Evolutionary conservation across 2,797 vertebrate species (phyloP), one percentile per base, ranked within the genome.

Genomic region (Cyprinodon diabolis): DNA sequence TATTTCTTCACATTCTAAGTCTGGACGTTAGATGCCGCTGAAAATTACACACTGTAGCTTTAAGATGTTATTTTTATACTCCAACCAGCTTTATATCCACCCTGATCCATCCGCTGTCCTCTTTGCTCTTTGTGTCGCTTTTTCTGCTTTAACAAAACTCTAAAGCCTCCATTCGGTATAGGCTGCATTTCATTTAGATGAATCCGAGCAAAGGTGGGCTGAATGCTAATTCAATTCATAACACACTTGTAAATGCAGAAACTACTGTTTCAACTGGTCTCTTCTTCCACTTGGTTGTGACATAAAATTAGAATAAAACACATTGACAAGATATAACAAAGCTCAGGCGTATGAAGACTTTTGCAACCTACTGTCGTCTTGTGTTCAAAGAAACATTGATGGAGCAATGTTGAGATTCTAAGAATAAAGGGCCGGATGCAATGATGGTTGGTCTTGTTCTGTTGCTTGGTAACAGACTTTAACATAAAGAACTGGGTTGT

Each of bases 381-480:
- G 43, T 47, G 62, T 65, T 65, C 47, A 21, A 65, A 12, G 62
- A 65, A n/a, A 23, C 11, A 47, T 47, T 65, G 43, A 45, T 15
- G 21, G 21, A 65, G 11, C 25, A 43, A 23, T 14, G 40, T 23
- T 51, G 49, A 51, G 15, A 45, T n/a, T 17, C 40, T 21, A 9
- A 15, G 19, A 54, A 54, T 54, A 54, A 68, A 52, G 19, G 62
- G 10, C 37, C 40, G 45, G 0, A 47, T 47, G 62, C 43, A 4
- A 40, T 47, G 43, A 65, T 23, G 40, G 21, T 14, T 60, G 71
- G 62, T 74, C 88, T 84, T 76, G 30, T 74, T 63, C 74, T 77
- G 91, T 93, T 93, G 91, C 92, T 89, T 83, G 80, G 91, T 74
- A 91, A 94, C 88, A 80, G 65, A 74, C 80, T 74, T 79, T 78